Evolutionary conservation across 2,113 vertebrate species (phyloP).

Genomic region (Lophura nycthemera): DNA sequence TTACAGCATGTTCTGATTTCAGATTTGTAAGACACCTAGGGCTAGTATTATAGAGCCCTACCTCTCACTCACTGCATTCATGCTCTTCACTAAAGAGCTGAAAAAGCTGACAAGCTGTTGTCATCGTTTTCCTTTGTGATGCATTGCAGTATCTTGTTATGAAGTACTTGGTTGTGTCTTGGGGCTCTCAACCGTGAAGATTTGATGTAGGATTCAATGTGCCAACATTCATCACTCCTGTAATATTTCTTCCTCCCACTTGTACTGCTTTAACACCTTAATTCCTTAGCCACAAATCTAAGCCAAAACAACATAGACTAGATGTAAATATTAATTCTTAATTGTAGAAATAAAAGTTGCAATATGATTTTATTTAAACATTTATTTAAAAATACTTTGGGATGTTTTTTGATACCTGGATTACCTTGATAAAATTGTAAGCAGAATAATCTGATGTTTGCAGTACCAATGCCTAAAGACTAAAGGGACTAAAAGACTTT

Average conservation of each 20-base stretch:
- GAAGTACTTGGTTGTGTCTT: neutral
- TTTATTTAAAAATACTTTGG: neutral
- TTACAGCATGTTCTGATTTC: neutral
- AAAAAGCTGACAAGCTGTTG: neutral
- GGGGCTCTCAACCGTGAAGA: neutral
- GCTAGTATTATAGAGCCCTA: neutral
- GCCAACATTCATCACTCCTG: neutral
- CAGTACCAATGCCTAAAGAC: neutral
- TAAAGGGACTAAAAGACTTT: neutral
- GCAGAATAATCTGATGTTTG: neutral
- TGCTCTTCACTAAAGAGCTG: neutral
- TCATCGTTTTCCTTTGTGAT: neutral
- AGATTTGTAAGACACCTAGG: neutral
- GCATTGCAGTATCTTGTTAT: neutral
- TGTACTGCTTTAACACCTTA: neutral
- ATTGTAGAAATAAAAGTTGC: neutral
- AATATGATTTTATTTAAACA: neutral
- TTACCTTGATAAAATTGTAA: neutral
- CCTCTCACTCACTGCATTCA: neutral
- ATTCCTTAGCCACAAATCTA: neutral
- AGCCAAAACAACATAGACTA: neutral
- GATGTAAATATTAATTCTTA: neutral
- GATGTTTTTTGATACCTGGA: neutral
- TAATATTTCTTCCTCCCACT: neutral
- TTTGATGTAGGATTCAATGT: neutral